Percentiles rank a stretch among this genome's conserved stretches.
Evolutionary conservation across 2,888 invertebrate species (phyloP).

Genomic region (Lacanobia wlatinum): DNA sequence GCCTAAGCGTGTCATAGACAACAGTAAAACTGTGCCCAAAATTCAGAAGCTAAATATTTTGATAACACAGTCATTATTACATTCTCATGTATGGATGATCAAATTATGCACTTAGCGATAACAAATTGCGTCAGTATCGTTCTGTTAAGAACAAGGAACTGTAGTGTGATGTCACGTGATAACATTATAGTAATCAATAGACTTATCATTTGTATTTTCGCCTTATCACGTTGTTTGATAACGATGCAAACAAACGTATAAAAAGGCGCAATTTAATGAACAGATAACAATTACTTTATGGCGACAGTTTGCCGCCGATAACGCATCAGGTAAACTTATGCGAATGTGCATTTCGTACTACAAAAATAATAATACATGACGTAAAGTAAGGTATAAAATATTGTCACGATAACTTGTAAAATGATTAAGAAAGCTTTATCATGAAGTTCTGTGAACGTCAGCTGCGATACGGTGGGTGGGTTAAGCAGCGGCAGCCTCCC

Average conservation of each 20-base stretch:
- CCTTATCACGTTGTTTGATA: slow-evolving; percentile 35
- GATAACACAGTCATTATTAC: neutral
- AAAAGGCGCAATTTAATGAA: slow-evolving; percentile 26
- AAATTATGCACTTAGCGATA: slow-evolving; percentile 8
- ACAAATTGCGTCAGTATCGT: neutral
- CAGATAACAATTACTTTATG: slow-evolving; percentile 11
- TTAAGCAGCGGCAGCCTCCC: no score
- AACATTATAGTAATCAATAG: slow-evolving; percentile 32
- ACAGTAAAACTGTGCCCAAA: neutral
- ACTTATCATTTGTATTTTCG: slow-evolving; percentile 23
- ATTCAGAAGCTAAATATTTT: neutral
- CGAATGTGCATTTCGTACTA: neutral
- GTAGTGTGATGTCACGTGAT: slow-evolving; percentile 20
- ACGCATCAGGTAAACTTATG: neutral
- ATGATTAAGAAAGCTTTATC: no score
- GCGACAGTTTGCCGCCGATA: slow-evolving; percentile 8
- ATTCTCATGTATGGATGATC: neutral
- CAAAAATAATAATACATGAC: no score
- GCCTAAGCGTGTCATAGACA: neutral
- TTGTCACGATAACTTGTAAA: no score
- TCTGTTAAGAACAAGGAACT: neutral
- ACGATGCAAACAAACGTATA: slow-evolving; percentile 27
- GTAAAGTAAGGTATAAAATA: no score
- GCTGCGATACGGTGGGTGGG: no score
- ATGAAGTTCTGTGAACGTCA: no score